Evolutionary conservation across 2,888 invertebrate species (phyloP).

Genomic region (Dicyrtoma fusca): DNA sequence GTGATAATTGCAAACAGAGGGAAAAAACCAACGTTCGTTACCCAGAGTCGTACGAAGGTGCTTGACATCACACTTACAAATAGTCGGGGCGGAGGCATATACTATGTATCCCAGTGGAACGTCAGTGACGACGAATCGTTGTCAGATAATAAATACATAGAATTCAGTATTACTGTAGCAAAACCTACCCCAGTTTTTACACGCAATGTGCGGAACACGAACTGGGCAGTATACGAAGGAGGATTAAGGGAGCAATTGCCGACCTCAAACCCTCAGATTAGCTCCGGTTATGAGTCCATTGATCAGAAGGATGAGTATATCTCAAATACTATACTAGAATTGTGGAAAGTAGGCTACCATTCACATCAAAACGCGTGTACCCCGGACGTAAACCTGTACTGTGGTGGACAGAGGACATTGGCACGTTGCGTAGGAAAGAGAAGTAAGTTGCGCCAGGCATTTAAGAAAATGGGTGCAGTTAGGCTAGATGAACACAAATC

Average conservation of each 20-base stretch:
- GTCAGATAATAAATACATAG: constrained; percentile 41
- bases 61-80: constrained; percentile 38
- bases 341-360: constrained; percentile 8
- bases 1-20: constrained; percentile 31
- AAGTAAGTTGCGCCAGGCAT: no score
- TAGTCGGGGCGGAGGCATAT: no score
- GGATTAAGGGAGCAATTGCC: no score
- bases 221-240: constrained; percentile 25
- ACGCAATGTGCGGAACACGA: constrained; percentile 30
- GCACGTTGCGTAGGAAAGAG: no score
- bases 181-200: neutral
- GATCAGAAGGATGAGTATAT: neutral
- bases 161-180: neutral
- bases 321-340: neutral
- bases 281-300: no score
- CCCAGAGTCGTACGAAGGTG: constrained; percentile 27
- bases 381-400: neutral
- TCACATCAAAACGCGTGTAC: constrained; percentile 13
- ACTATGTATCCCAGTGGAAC: constrained; percentile 26
- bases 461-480: no score
- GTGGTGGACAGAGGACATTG: constrained; percentile 28
- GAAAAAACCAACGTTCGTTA: constrained; percentile 42
- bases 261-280: no score
- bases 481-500: no score
- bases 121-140: constrained; percentile 28